These are phyloP conservation scores for Patella ulyssiponensis DNA, from an alignment of 2,888 invertebrate species.

Conservation along the genomic window DNA sequence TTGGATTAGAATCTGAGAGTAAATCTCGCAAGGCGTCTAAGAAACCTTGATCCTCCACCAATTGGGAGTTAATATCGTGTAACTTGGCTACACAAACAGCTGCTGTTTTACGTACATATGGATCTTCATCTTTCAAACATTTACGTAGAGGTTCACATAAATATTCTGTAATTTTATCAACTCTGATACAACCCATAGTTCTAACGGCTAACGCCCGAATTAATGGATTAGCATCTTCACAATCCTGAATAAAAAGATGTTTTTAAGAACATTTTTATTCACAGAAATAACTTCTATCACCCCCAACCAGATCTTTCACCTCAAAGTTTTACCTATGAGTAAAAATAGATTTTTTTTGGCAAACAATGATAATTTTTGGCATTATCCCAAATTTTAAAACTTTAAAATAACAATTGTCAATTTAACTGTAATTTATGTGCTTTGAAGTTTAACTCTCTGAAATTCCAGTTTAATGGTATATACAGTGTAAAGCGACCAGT, in stretches of 20 bases:
- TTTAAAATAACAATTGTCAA: no score
- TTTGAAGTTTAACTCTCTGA: no score
- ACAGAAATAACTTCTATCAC: no score
- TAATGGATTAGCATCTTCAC: constrained; percentile 99
- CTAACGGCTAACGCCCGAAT: constrained; percentile 98
- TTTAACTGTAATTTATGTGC: no score
- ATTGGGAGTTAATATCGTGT: constrained; percentile 90
- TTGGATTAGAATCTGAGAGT: constrained; percentile 98
- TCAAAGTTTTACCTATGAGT: no score
- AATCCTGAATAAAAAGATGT: constrained; percentile 80
- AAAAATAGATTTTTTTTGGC: no score
- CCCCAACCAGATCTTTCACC: no score
- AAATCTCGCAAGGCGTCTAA: constrained; percentile 96
- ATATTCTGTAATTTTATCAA: constrained; percentile 99
- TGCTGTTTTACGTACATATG: constrained; percentile 88
- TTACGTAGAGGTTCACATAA: constrained; percentile 96
- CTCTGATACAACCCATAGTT: constrained; percentile 99
- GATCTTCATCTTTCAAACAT: constrained; percentile 75
- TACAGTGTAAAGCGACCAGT: no score
- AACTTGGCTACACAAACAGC: constrained; percentile 99
- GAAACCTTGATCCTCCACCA: constrained; percentile 91
- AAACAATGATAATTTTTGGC: no score
- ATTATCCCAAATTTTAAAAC: no score
- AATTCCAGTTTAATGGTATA: no score
- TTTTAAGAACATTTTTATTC: no score